Evolutionary conservation across 2,113 vertebrate species (phyloP), one percentile per base, ranked within the genome.

Genomic region (Thamnaconus septentrionalis): DNA sequence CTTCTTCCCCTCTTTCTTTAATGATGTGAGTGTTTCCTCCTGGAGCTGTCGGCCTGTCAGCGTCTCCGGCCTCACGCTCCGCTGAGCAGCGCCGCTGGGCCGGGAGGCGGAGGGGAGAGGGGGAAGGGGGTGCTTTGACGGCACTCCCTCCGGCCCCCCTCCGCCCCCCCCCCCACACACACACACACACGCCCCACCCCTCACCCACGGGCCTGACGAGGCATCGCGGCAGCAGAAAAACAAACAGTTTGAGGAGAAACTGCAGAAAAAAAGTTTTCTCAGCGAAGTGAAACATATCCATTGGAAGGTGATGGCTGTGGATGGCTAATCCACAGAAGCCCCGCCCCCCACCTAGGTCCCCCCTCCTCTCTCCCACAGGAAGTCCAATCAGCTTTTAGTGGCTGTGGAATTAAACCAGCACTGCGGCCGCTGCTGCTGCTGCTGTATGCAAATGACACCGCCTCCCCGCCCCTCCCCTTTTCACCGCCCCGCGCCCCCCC

Each of bases 371-470:
- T 43, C 66, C 64, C 67, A 59, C 78, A 63, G 82, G 73, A 93
- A 93, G 88, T 94, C 93, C 87, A 86, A 85, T 84, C 82, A 84
- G 81, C 80, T 90, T 90, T 93, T 92, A 31, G 18, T 31, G 18
- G 18, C 18, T 31, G 18, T 31, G 18, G 18, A 31, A 31, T 31
- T 31, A 31, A 31, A 31, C 18, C 18, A 31, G 18, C 18, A 2
- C 18, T 31, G 18, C 2, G 18, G 18, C 18, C 18, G 18, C 18
- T 31, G 18, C 18, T 31, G 18, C 18, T 31, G 18, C 18, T 31
- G 18, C 18, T 45, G 44, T 93, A 99, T 98, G 96, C 95, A 98
- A 98, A 98, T 97, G 94, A 81, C 84, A 84, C 88, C 89, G 87
- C 87, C 87, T 73, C 67, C 91, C 93, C 93, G 90, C 91, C 78